Percentiles rank a stretch among this genome's conserved stretches.
phyloP scores from a whole-genome alignment of 1,140 invertebrate species.

The Antheraea mylitta region DNA sequence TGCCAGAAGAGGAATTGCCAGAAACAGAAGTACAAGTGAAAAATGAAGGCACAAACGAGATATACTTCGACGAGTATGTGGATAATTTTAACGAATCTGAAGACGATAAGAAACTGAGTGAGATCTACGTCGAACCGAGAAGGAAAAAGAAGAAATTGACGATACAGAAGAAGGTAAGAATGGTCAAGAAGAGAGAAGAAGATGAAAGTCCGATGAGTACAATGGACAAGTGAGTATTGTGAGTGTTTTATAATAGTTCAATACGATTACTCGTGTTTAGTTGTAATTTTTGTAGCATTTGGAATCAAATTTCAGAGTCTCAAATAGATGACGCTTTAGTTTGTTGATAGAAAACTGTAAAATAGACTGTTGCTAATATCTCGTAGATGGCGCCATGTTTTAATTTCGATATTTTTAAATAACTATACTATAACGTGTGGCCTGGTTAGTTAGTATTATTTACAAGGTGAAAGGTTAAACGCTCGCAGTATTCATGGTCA shows the following conservation, averaged over 20 bases:
- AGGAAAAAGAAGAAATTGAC: conserved; percentile 39
- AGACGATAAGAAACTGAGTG: conserved; percentile 56
- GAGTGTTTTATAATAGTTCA: neutral
- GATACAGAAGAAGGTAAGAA: conserved; percentile 31
- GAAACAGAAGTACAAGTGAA: conserved; percentile 38
- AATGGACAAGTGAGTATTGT: conserved; percentile 48
- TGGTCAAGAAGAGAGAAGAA: conserved; percentile 33
- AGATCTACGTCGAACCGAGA: conserved; percentile 35
- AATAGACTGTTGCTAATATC: too few species aligned
- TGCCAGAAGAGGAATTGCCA: neutral
- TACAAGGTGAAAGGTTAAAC: too few species aligned
- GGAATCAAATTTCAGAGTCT: too few species aligned
- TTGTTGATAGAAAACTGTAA: too few species aligned
- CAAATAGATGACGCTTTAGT: too few species aligned
- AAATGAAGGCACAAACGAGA: conserved; percentile 44
- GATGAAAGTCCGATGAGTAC: conserved; percentile 43
- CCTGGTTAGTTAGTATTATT: too few species aligned
- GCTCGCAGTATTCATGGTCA: too few species aligned
- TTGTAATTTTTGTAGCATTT: too few species aligned
- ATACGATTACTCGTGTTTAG: too few species aligned
- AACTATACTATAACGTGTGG: too few species aligned
- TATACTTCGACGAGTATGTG: conserved; percentile 48
- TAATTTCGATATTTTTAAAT: too few species aligned
- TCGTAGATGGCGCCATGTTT: too few species aligned
- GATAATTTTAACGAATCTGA: conserved; percentile 47